These are phyloP conservation scores for Hoplostethus atlanticus DNA, from an alignment of 2,797 vertebrate genomes.

Conservation along the genomic window DNA sequence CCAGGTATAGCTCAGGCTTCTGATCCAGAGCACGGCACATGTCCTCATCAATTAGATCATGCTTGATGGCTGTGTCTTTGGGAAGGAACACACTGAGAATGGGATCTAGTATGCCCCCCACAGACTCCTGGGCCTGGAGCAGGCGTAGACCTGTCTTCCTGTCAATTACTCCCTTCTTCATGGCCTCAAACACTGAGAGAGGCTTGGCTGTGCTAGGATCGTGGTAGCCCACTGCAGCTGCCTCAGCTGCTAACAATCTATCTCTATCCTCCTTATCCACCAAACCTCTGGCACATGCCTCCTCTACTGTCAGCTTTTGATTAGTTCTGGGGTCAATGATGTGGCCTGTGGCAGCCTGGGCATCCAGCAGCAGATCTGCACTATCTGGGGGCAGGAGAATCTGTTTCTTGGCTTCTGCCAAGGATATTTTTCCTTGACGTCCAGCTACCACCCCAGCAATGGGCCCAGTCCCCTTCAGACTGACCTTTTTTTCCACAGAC, in stretches of 20 bases:
- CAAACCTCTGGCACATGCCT: conserved; percentile 21
- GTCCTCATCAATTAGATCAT: conserved; percentile 67
- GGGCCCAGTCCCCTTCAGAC: conserved; percentile 80
- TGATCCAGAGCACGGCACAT: conserved; percentile 6
- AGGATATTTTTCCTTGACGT: conserved; percentile 81
- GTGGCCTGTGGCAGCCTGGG: conserved; percentile 88
- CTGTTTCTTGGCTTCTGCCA: conserved; percentile 86
- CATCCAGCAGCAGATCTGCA: conserved; percentile 76
- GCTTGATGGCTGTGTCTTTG: conserved; percentile 81
- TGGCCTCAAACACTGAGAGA: conserved; percentile 91
- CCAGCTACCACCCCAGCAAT: conserved; percentile 84
- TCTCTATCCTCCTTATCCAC: conserved; percentile 14
- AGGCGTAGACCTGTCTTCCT: conserved; percentile 89
- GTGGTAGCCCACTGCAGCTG: conserved; percentile 23
- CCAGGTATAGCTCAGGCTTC: conserved; percentile 11
- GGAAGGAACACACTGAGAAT: conserved; percentile 20
- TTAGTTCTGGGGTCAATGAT: conserved; percentile 86
- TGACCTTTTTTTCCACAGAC: conserved; percentile 83
- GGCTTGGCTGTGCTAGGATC: conserved; percentile 11
- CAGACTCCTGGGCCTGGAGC: conserved; percentile 86
- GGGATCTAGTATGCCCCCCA: conserved; percentile 73
- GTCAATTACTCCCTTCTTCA: conserved; percentile 90
- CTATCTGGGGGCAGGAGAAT: conserved; percentile 83
- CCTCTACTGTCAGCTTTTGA: conserved; percentile 59
- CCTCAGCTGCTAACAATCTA: conserved; percentile 63